Base-by-base conservation (phyloP, 92 coral and sea anemone genomes). In the Epizoanthus stellaris region DNA sequence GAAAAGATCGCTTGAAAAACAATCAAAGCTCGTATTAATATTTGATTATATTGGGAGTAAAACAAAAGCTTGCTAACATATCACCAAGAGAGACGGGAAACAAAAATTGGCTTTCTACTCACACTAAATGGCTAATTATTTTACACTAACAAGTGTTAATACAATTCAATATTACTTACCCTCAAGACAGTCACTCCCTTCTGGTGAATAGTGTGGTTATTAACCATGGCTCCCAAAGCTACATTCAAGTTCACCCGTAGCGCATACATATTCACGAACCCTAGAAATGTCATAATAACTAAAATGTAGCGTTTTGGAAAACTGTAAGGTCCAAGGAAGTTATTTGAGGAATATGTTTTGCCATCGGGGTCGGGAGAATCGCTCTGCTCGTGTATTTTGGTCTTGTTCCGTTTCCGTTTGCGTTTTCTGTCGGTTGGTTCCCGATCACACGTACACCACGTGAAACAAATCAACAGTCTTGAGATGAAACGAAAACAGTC, bases 161-260 rank as follows among this genome's bases (percentile, higher is more conserved):
- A 77, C n/a, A 17, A 30, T 42, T 36, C n/a, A 25, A 0, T 25
- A 14, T 6, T 15, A 14, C 96, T 71, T 87, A 95, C 98, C 93
- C 93, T 80, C 5, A 80, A 34, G 49, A 89, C 81, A 0, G 86
- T 86, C 81, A 88, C 87, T 34, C 97, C 98, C 3, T 82, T 72
- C 42, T 80, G 85, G 5, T 90, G 85, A 7, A 95, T 88, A 0
- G 98, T 95, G 86, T 95, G 97, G 62, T 93, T 93, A 65, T 93
- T 93, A 6, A 95, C 98, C 98, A 95, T 95, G 0, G 98, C 95
- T 30, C 92, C 97, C 14, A 95, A 80, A 75, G 95, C 96, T 69
- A 94, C 95, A 76, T 94, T 92, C 84, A 94, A 87, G 84, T 94
- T 92, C 21, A 92, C 95, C 38, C 95, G 86, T 60, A 92, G 74